Percentiles rank a stretch among this genome's conserved stretches.
Conservation (phyloP, 1,140 invertebrate genomes). For the Camponotus floridanus region DNA sequence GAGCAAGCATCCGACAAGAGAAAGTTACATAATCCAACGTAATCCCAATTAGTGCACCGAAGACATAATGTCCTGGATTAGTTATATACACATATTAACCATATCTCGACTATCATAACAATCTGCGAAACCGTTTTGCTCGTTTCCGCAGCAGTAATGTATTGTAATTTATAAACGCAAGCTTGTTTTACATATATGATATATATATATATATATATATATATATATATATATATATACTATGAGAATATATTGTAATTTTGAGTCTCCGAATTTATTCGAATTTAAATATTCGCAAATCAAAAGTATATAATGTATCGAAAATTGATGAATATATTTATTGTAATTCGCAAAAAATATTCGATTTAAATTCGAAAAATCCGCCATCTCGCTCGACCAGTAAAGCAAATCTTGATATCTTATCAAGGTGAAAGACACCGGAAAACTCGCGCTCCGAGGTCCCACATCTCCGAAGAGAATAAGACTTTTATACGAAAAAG, state of each 20-base stretch:
- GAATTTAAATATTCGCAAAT: not conserved
- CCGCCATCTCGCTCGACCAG: conserved; percentile 3
- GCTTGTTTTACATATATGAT: not conserved
- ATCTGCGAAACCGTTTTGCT: conserved; percentile 25
- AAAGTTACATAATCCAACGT: conserved; percentile 65
- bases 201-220: not conserved
- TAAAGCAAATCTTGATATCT: conserved; percentile 33
- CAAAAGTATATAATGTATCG: conserved; percentile 6
- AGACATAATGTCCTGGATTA: conserved; percentile 68
- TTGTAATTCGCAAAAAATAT: not conserved
- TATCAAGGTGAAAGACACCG: conserved; percentile 1
- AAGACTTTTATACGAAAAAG: conserved; percentile 15
- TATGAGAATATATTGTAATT: not conserved
- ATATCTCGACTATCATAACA: conserved; percentile 36
- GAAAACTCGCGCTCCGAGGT: not conserved
- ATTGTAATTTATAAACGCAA: not conserved
- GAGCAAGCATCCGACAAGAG: conserved; percentile 45
- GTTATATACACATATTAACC: conserved; percentile 45
- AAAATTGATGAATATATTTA: not conserved
- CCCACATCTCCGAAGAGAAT: conserved; percentile 42
- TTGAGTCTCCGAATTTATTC: not conserved
- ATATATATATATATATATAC: not conserved
- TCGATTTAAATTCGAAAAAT: conserved; percentile 27
- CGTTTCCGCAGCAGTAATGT: not conserved
- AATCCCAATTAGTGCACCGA: conserved; percentile 67